Percentiles rank a stretch among this genome's conserved stretches.
Conservation (phyloP, 2,888 invertebrate species). For the Agrotis puta region DNA sequence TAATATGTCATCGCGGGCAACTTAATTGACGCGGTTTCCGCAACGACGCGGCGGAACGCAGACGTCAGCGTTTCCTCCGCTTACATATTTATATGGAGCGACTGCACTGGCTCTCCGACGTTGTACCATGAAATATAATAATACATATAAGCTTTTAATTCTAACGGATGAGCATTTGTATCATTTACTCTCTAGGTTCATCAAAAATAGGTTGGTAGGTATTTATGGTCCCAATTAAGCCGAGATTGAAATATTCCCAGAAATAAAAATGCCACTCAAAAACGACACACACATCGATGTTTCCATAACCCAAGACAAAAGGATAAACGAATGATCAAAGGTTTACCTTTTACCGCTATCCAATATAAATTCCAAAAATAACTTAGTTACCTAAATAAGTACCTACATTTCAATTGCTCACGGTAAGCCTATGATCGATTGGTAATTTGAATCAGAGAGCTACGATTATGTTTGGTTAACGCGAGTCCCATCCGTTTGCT, state of each 20-base stretch:
- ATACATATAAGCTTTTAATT: constrained; percentile 72
- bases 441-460: constrained; percentile 60
- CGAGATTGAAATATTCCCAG: not conserved
- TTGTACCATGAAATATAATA: constrained; percentile 67
- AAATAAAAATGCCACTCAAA: constrained; percentile 42
- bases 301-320: constrained; percentile 41
- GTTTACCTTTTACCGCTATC: constrained; percentile 32
- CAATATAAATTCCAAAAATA: constrained; percentile 44
- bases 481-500: constrained; percentile 52
- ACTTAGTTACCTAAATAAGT: constrained; percentile 38
- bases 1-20: constrained; percentile 90
- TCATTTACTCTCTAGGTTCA: constrained; percentile 3
- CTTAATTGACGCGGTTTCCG: constrained; percentile 91
- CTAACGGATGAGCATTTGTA: constrained; percentile 40
- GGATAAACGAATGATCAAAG: constrained; percentile 46
- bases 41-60: constrained; percentile 87
- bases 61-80: constrained; percentile 87
- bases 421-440: constrained; percentile 39
- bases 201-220: not conserved
- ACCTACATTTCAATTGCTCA: constrained; percentile 34
- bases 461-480: constrained; percentile 61
- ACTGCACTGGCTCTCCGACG: constrained; percentile 66
- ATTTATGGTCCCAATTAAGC: not conserved
- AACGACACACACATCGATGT: constrained; percentile 18
- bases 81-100: constrained; percentile 87